These are phyloP conservation scores for Prunella strophiata DNA, from an alignment of 2,797 vertebrate genomes.

Conservation along the genomic window DNA sequence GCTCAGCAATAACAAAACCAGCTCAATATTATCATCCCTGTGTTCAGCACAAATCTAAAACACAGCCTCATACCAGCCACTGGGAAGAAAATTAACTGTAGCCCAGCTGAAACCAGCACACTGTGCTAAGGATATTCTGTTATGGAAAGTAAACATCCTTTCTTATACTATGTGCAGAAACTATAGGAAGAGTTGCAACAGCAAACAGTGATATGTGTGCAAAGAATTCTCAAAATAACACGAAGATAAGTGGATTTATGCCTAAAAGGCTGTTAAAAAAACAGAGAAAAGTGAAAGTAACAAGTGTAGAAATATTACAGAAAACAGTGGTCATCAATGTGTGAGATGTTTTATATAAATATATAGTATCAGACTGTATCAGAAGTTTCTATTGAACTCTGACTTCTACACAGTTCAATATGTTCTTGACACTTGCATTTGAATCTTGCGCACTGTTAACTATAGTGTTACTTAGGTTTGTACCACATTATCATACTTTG, in stretches of 20 bases:
- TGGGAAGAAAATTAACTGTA: neutral
- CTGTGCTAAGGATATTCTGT: neutral
- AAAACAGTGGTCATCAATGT: neutral
- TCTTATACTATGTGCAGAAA: neutral
- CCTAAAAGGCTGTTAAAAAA: neutral
- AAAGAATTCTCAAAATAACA: neutral
- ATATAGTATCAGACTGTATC: neutral
- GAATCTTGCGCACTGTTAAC: neutral
- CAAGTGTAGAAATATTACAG: neutral
- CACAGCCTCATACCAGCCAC: neutral
- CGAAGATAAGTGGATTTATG: neutral
- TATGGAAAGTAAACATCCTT: neutral
- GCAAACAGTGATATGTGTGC: neutral
- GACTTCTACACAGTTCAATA: neutral
- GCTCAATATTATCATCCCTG: neutral
- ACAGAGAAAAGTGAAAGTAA: neutral
- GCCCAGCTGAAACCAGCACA: neutral
- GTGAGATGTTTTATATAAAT: neutral
- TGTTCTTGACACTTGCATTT: neutral
- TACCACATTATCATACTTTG: neutral
- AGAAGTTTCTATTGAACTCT: neutral
- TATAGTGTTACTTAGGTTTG: neutral
- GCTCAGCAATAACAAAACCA: neutral
- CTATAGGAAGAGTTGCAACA: neutral
- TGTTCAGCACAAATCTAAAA: neutral